A percentile compares a stretch with the other conserved stretches of the same genome.
These are phyloP conservation scores for Tethea ocularis DNA, from an alignment of 2,888 invertebrate species.

Conservation along the genomic window DNA sequence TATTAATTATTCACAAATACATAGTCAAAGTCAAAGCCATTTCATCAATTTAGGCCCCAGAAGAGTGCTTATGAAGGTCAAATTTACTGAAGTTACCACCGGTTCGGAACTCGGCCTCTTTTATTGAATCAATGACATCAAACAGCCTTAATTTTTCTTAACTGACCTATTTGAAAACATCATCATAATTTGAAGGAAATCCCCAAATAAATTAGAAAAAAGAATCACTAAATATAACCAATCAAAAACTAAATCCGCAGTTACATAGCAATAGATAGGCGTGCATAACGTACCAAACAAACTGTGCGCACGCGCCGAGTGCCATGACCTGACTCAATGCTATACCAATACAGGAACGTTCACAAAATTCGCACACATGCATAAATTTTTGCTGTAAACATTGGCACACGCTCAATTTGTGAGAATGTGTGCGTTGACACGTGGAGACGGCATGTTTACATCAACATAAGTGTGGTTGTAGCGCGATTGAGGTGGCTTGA, in stretches of 20 bases:
- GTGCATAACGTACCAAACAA: constrained; percentile 32
- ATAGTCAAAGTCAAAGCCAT: too few relatives aligned
- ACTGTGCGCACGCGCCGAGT: constrained; percentile 69
- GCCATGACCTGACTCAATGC: constrained; percentile 83
- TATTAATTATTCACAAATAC: too few relatives aligned
- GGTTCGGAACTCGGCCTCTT: too few relatives aligned
- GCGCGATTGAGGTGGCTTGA: constrained; percentile 42
- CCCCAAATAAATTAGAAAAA: neutral
- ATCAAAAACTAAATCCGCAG: neutral
- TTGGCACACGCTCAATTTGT: neutral
- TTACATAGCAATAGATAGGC: constrained; percentile 3
- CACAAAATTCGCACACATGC: constrained; percentile 19
- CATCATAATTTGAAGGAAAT: too few relatives aligned
- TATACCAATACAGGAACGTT: constrained; percentile 41
- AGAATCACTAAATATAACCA: neutral
- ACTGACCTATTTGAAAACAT: too few relatives aligned
- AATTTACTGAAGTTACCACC: too few relatives aligned
- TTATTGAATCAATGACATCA: too few relatives aligned
- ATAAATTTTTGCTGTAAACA: constrained; percentile 18
- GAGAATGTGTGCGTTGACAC: constrained; percentile 30
- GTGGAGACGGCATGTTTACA: constrained; percentile 63
- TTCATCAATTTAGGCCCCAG: too few relatives aligned
- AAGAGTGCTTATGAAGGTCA: too few relatives aligned
- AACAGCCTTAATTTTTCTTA: too few relatives aligned
- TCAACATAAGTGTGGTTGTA: constrained; percentile 59